Percentiles rank a stretch among this genome's conserved stretches.
phyloP scores from a whole-genome alignment of 2,888 invertebrate genomes.

The Agrotis ipsilon region DNA sequence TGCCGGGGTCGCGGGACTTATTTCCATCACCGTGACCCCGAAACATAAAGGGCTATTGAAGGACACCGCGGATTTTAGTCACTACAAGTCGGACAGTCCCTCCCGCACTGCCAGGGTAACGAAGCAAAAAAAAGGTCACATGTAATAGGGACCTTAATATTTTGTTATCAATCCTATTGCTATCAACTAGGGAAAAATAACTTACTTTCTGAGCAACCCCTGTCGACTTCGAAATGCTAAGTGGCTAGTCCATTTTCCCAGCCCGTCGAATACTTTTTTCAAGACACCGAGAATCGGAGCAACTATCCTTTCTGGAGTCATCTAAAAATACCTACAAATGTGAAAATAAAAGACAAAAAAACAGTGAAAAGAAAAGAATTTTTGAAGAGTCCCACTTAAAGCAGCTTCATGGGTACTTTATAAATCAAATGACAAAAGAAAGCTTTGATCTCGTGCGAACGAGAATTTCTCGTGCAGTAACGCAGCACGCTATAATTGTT shows the following conservation, averaged over 20 bases:
- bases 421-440: slow-evolving; percentile 66
- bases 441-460: slow-evolving; percentile 61
- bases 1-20: too few relatives aligned
- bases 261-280: slow-evolving; percentile 14
- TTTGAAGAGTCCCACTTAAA: slow-evolving; percentile 44
- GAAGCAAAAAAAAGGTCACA: too few relatives aligned
- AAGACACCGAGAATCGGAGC: slow-evolving; percentile 15
- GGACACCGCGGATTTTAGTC: too few relatives aligned
- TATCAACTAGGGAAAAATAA: too few relatives aligned
- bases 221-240: slow-evolving; percentile 22
- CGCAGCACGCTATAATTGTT: slow-evolving; percentile 42
- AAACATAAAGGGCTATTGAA: too few relatives aligned
- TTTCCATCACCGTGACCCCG: too few relatives aligned
- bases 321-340: slow-evolving; percentile 36
- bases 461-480: slow-evolving; percentile 51
- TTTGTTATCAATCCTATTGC: too few relatives aligned
- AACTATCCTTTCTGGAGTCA: slow-evolving; percentile 8
- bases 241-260: slow-evolving; percentile 15
- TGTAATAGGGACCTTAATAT: too few relatives aligned
- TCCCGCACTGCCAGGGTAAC: too few relatives aligned
- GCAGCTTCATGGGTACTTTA: slow-evolving; percentile 53
- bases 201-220: background rate
- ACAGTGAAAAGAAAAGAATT: slow-evolving; percentile 27
- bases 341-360: slow-evolving; percentile 46
- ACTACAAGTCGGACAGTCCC: too few relatives aligned